Evolutionary conservation across 2,888 invertebrate species (phyloP).

Genomic region (Cerceris ruficornis): DNA sequence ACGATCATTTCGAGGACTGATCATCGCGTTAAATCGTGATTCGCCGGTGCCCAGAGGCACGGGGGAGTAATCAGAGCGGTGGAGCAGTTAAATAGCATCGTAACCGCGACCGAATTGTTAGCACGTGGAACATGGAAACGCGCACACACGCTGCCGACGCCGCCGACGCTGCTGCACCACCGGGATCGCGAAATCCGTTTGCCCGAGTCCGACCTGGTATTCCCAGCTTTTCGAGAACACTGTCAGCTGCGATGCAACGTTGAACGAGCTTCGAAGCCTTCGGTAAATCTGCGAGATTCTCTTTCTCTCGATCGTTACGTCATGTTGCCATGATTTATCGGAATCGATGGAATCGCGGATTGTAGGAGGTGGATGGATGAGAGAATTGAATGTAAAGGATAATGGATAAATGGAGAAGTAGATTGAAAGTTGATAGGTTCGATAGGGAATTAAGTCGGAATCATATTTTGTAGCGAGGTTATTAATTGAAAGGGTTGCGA

Average conservation of each 20-base stretch:
- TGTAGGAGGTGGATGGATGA: too few species aligned
- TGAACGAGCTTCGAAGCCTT: not conserved
- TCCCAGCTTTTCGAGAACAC: conserved; percentile 62
- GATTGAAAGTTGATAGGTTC: too few species aligned
- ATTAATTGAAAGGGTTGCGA: too few species aligned
- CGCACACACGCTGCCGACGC: conserved; percentile 50
- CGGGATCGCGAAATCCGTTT: conserved; percentile 67
- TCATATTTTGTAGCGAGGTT: too few species aligned
- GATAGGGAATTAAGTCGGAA: too few species aligned
- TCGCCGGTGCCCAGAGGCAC: conserved; percentile 65
- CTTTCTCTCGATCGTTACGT: not conserved
- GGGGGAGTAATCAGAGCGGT: conserved; percentile 77
- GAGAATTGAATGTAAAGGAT: too few species aligned
- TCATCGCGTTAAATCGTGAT: conserved; percentile 71
- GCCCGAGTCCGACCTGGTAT: conserved; percentile 62
- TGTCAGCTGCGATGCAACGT: conserved; percentile 37
- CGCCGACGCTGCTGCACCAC: conserved; percentile 23
- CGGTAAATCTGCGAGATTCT: not conserved
- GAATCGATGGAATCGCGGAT: too few species aligned
- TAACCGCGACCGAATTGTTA: conserved; percentile 79
- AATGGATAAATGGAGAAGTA: too few species aligned
- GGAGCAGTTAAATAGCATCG: conserved; percentile 78
- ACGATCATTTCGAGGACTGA: conserved; percentile 69
- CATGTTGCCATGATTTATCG: too few species aligned
- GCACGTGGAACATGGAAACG: conserved; percentile 75